Conservation (phyloP, 2,113 vertebrate genomes). For the Chiloscyllium plagiosum region DNA sequence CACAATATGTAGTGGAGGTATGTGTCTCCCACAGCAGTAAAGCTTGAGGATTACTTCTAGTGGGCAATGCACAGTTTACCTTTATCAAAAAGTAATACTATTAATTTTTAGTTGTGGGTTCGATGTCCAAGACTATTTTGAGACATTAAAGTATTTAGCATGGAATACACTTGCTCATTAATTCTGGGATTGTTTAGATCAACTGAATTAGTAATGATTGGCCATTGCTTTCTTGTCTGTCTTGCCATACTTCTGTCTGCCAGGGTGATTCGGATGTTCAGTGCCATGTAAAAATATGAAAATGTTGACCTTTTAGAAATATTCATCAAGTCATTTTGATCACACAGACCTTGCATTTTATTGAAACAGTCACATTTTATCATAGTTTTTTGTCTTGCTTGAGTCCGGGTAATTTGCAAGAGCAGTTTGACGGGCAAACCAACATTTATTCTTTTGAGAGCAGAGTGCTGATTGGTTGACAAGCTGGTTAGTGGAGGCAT, state of each 20-base stretch:
- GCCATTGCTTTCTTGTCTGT: background rate
- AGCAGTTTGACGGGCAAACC: too few relatives aligned
- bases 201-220: background rate
- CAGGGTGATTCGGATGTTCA: background rate
- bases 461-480: too few relatives aligned
- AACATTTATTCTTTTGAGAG: too few relatives aligned
- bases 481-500: too few relatives aligned
- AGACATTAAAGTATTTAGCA: background rate
- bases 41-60: constrained; percentile 9
- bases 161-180: background rate
- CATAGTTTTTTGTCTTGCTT: too few relatives aligned
- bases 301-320: background rate
- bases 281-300: background rate
- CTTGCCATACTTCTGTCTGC: background rate
- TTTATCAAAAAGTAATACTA: constrained; percentile 26
- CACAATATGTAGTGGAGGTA: constrained; percentile 69
- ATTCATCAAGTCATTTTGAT: background rate
- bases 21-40: constrained; percentile 47
- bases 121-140: background rate
- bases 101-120: background rate
- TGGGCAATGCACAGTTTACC: constrained; percentile 25
- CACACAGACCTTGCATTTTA: too few relatives aligned
- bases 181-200: background rate
- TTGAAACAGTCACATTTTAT: too few relatives aligned
- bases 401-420: too few relatives aligned